phyloP scores from a whole-genome alignment of 2,797 vertebrate genomes.

The Sparidentex hasta region DNA sequence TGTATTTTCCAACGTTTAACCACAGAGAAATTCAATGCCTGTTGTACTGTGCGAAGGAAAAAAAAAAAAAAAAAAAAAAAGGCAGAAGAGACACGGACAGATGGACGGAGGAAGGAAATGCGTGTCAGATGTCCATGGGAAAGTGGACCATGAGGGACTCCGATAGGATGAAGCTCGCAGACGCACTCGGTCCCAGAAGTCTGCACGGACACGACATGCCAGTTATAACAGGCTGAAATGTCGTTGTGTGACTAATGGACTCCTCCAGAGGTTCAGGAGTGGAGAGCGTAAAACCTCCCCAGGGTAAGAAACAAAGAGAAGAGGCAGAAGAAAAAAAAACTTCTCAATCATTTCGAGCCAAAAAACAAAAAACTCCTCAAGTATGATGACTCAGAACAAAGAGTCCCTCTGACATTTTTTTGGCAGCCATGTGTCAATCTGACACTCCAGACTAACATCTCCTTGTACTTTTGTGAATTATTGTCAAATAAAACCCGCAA shows the following conservation, averaged over 20 bases:
- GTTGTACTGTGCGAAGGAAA: conserved; percentile 22
- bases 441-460: neutral
- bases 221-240: conserved; percentile 56
- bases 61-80: neutral
- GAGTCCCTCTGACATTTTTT: too few species aligned
- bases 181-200: conserved; percentile 47
- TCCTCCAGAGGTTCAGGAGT: conserved; percentile 27
- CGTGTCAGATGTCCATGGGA: conserved; percentile 79
- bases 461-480: too few species aligned
- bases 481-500: too few species aligned
- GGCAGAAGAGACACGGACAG: conserved; percentile 21
- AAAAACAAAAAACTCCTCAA: too few species aligned
- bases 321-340: too few species aligned
- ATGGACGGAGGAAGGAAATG: conserved; percentile 62
- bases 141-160: conserved; percentile 68
- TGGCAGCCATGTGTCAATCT: neutral
- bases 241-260: conserved; percentile 39
- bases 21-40: conserved; percentile 38
- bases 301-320: neutral
- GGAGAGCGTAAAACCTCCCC: neutral
- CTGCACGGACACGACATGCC: conserved; percentile 20
- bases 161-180: conserved; percentile 30
- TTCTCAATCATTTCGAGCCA: too few species aligned
- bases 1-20: conserved; percentile 41
- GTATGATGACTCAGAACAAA: too few species aligned